Conservation (phyloP, 64 coral and sea anemone genomes). For the Pocillopora damicornis region DNA sequence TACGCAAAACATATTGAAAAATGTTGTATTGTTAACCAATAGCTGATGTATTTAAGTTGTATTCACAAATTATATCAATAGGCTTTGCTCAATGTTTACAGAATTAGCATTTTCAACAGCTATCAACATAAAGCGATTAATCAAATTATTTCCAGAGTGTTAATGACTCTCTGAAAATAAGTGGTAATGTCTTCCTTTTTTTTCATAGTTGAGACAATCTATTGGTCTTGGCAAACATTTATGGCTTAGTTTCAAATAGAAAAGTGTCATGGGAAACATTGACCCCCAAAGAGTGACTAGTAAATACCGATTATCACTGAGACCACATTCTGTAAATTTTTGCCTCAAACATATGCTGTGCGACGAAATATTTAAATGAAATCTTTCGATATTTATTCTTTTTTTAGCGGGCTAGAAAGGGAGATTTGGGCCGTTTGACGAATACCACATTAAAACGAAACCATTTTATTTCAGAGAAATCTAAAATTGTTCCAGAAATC, state of each 20-base stretch:
- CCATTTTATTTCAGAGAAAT: no score
- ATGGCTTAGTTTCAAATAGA: background rate
- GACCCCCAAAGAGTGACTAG: background rate
- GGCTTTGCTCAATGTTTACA: background rate
- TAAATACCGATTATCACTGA: conserved; percentile 3
- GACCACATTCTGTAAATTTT: background rate
- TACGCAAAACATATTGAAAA: no score
- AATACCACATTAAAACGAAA: no score
- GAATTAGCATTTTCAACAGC: background rate
- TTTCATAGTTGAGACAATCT: no score
- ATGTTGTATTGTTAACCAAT: no score
- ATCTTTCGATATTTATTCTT: no score
- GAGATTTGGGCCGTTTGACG: no score
- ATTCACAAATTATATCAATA: background rate
- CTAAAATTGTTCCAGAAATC: no score
- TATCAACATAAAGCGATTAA: background rate
- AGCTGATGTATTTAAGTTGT: background rate
- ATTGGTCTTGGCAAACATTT: background rate
- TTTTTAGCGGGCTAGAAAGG: no score
- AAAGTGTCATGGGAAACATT: background rate
- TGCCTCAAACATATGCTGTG: background rate
- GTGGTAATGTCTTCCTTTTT: no score
- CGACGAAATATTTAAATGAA: background rate
- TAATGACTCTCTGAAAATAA: background rate
- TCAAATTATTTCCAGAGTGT: background rate